phyloP scores from a whole-genome alignment of 2,113 vertebrate species.

The Mesitornis unicolor region DNA sequence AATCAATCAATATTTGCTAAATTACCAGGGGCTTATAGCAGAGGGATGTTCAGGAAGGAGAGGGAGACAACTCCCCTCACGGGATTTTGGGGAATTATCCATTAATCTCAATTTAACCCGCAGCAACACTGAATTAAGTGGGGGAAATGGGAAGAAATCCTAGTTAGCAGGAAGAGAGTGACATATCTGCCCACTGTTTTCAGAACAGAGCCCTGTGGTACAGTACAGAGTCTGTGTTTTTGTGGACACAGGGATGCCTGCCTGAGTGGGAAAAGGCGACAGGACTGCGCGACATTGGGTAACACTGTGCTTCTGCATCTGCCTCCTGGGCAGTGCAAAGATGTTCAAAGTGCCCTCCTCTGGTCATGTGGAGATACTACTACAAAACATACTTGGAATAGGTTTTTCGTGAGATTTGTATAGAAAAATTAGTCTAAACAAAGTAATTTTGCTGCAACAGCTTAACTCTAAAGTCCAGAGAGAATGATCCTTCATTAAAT shows the following conservation, averaged over 20 bases:
- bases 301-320: constrained; percentile 77
- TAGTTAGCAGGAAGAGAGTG: background rate
- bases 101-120: constrained; percentile 1
- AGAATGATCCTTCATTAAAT: constrained; percentile 43
- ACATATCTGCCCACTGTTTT: background rate
- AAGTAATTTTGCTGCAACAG: constrained; percentile 59
- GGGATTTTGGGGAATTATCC: background rate
- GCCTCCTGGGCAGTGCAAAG: constrained; percentile 62
- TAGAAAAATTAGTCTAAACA: background rate
- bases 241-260: constrained; percentile 38
- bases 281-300: constrained; percentile 45
- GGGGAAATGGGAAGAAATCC: background rate
- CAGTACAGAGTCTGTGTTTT: constrained; percentile 50
- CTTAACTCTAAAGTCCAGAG: constrained; percentile 60
- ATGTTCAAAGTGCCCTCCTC: constrained; percentile 79
- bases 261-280: constrained; percentile 34
- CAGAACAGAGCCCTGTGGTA: constrained; percentile 44
- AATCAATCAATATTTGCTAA: constrained; percentile 44
- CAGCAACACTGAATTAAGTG: background rate
- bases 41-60: background rate
- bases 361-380: constrained; percentile 70
- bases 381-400: constrained; percentile 34
- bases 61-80: background rate
- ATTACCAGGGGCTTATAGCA: constrained; percentile 41
- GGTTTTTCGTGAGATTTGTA: constrained; percentile 40